These are phyloP conservation scores for Pterostichus niger DNA, from an alignment of 2,888 invertebrate genomes.

Conservation along the genomic window DNA sequence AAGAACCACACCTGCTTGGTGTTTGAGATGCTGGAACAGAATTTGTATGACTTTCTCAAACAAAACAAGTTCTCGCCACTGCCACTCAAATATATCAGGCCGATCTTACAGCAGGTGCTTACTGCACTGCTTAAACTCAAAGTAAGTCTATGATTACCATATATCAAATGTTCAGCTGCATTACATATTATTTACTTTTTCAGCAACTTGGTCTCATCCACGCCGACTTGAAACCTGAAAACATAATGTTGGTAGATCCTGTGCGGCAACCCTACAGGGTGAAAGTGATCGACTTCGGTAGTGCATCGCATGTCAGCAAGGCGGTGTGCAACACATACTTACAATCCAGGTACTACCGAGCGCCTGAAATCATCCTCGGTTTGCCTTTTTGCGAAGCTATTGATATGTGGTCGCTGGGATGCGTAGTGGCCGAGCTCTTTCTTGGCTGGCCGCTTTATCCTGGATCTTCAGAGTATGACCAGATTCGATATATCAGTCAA, in stretches of 20 bases:
- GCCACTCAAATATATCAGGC: conserved; percentile 98
- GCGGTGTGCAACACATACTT: conserved; percentile 99
- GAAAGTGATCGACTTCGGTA: conserved; percentile 99
- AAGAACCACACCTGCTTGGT: conserved; percentile 99
- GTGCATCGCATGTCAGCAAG: conserved; percentile 99
- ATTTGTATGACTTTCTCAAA: conserved; percentile 99
- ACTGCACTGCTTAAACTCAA: conserved; percentile 93
- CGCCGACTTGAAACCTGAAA: conserved; percentile 99
- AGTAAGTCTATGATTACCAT: conserved; percentile 77
- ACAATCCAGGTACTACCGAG: conserved; percentile 98
- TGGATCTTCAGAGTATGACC: conserved; percentile 99
- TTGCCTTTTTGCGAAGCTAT: conserved; percentile 99
- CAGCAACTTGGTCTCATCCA: conserved; percentile 99
- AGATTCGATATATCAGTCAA: conserved; percentile 91
- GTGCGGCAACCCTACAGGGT: conserved; percentile 98
- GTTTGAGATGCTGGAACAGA: conserved; percentile 99
- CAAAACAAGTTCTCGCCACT: conserved; percentile 99
- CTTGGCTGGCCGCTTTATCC: conserved; percentile 99
- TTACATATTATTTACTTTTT: conserved; percentile 54
- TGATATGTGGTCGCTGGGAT: conserved; percentile 99
- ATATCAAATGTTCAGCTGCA: neutral
- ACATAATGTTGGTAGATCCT: conserved; percentile 99
- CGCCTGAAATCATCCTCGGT: conserved; percentile 98
- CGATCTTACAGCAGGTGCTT: conserved; percentile 98
- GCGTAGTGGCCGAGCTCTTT: conserved; percentile 99